Evolutionary conservation across 92 coral and sea anemone species (phyloP).

Genomic region (Heliopora coerulea): DNA sequence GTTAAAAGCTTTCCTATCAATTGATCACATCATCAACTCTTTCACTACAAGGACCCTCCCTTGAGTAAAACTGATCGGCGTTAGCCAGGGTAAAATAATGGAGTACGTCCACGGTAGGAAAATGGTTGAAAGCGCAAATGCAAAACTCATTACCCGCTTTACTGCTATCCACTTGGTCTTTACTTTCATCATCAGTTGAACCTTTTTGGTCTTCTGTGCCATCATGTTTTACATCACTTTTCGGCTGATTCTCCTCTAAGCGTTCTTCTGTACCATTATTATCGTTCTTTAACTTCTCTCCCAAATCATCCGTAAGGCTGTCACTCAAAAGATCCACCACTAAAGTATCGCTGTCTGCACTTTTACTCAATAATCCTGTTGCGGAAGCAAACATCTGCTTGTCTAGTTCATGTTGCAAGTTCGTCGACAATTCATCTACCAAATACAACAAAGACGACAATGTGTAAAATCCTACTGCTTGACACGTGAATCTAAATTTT

Average conservation of each 20-base stretch:
- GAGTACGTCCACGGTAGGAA: too few relatives aligned
- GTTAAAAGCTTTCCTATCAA: too few relatives aligned
- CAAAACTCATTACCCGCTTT: too few relatives aligned
- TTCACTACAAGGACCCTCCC: too few relatives aligned
- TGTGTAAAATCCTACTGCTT: not conserved
- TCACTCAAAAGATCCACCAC: conserved; percentile 64
- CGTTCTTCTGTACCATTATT: not conserved
- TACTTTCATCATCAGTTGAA: too few relatives aligned
- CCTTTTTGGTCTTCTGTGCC: too few relatives aligned
- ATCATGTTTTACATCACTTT: not conserved
- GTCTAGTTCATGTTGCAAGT: conserved; percentile 9
- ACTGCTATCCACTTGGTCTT: too few relatives aligned
- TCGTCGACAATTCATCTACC: conserved; percentile 20
- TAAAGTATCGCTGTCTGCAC: conserved; percentile 75
- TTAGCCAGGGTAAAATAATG: too few relatives aligned
- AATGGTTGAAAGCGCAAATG: too few relatives aligned
- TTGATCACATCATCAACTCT: too few relatives aligned
- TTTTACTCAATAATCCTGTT: conserved; percentile 64
- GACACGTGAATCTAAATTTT: too few relatives aligned
- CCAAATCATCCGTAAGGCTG: not conserved
- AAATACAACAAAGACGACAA: not conserved
- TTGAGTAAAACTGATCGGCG: too few relatives aligned
- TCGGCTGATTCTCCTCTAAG: not conserved
- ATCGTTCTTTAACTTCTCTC: not conserved
- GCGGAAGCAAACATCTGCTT: not conserved